Base-by-base conservation (phyloP, 1,140 invertebrate genomes). In the Neodiprion fabricii region DNA sequence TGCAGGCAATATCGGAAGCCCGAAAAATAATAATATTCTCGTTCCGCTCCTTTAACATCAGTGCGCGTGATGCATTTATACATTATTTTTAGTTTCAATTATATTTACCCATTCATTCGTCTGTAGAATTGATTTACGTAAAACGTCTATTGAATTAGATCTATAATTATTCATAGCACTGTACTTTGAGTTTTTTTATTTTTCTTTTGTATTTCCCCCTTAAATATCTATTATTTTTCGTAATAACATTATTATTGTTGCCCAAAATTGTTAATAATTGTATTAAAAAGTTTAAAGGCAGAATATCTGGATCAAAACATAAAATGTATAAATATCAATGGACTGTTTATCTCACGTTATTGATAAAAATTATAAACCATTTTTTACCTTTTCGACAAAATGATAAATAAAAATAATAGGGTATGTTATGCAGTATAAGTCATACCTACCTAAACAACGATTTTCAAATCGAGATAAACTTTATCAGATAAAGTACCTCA, bases 321-420 rank as follows among this genome's bases (percentile, higher is more conserved):
- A 61, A 61, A 61, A 61, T 61, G 11, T 61, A 61, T 40, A 40
- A 40, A 40, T 61, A 61, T 61, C 53, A 61, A 61, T 61, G 53
- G 53, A 61, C 53, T 61, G 11, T 61, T 7, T 61, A 61, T 9
- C 53, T 61, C 11, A 61, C n/a, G n/a, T 14, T 61, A 8, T 3
- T 17, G 9, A 61, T 61, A 14, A 61, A 61, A 61, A 61, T 61
- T 61, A 61, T 61, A 61, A 61, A 61, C 53, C 53, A 61, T 9
- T 61, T 61, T 61, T 61, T 61, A 61, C 53, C 53, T 5, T 61
- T 61, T 61, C 53, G n/a, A 61, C 53, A 61, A 61, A 61, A 61
- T 5, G 53, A 61, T 61, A 61, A 61, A 61, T 61, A 61, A 61
- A 61, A 61, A 61, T 61, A 61, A 14, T 61, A 40, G 28, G 28